Percentiles rank a stretch among this genome's conserved stretches.
Evolutionary conservation across 2,888 invertebrate genomes (phyloP).

Genomic region (Colletes collaris): DNA sequence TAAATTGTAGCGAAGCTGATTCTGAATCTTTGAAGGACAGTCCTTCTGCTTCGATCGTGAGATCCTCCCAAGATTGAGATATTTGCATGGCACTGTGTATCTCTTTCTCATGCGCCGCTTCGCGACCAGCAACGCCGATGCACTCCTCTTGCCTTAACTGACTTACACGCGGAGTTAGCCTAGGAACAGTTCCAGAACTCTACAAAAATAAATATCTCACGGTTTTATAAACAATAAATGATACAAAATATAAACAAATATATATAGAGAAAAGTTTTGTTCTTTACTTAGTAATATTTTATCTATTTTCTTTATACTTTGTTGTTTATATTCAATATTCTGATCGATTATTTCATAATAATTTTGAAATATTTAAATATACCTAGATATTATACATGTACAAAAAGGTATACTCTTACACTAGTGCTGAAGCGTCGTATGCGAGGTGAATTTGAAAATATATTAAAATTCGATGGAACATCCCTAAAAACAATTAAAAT

Average conservation of each 20-base stretch:
- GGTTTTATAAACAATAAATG: neutral
- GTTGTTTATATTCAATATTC: neutral
- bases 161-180: slow-evolving; percentile 92
- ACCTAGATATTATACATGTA: slow-evolving; percentile 12
- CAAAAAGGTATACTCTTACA: slow-evolving; percentile 85
- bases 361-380: slow-evolving; percentile 1
- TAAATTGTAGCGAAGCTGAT: slow-evolving; percentile 75
- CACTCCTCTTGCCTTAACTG: slow-evolving; percentile 95
- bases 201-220: slow-evolving; percentile 70
- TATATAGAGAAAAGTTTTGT: neutral
- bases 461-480: slow-evolving; percentile 87
- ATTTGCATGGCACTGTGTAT: slow-evolving; percentile 96
- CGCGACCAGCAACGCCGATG: slow-evolving; percentile 92
- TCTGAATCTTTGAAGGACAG: slow-evolving; percentile 82
- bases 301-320: neutral
- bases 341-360: neutral
- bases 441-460: slow-evolving; percentile 89
- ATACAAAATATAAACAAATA: neutral
- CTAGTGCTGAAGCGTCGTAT: slow-evolving; percentile 95
- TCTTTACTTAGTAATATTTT: neutral
- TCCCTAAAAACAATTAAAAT: slow-evolving; percentile 85
- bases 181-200: slow-evolving; percentile 85
- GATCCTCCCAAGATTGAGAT: slow-evolving; percentile 97
- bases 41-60: slow-evolving; percentile 88
- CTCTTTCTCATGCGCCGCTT: slow-evolving; percentile 96